Percentiles rank a stretch among this genome's conserved stretches.
Conservation (phyloP, 2,113 vertebrate species). For the Corythornis madagascariensis region DNA sequence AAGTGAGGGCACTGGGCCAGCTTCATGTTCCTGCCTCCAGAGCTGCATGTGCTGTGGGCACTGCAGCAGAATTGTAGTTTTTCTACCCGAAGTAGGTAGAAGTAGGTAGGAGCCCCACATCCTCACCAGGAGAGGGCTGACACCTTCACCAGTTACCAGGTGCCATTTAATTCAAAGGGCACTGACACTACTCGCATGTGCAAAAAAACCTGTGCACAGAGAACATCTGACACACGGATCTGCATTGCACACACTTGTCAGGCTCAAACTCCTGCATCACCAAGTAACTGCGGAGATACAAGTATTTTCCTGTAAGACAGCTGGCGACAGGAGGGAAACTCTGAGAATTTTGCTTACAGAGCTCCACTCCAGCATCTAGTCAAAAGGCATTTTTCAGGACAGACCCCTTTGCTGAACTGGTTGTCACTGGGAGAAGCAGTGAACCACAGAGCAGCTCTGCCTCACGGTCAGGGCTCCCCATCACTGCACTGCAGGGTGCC, state of each 20-base stretch:
- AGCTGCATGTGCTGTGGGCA: background rate
- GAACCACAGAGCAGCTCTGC: background rate
- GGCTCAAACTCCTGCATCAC: background rate
- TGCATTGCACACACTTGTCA: rapidly evolving
- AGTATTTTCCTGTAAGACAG: background rate
- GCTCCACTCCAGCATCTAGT: background rate
- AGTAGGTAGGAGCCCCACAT: background rate
- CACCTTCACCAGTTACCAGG: rapidly evolving
- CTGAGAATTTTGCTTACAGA: background rate
- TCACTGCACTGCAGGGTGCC: background rate
- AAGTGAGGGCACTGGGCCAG: background rate
- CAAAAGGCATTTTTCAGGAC: background rate
- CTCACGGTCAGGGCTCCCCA: background rate
- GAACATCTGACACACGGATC: background rate
- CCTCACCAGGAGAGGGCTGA: background rate
- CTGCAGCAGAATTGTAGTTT: rapidly evolving
- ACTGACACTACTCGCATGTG: rapidly evolving
- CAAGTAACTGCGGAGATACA: rapidly evolving
- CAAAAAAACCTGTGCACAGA: background rate
- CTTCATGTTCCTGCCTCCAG: background rate
- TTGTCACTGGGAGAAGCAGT: rapidly evolving
- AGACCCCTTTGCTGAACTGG: background rate
- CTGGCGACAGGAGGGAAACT: background rate
- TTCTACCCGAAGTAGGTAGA: background rate
- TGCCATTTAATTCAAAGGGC: background rate